Base-by-base conservation (phyloP, 1,140 invertebrate genomes). In the Polypedilum vanderplanki region DNA sequence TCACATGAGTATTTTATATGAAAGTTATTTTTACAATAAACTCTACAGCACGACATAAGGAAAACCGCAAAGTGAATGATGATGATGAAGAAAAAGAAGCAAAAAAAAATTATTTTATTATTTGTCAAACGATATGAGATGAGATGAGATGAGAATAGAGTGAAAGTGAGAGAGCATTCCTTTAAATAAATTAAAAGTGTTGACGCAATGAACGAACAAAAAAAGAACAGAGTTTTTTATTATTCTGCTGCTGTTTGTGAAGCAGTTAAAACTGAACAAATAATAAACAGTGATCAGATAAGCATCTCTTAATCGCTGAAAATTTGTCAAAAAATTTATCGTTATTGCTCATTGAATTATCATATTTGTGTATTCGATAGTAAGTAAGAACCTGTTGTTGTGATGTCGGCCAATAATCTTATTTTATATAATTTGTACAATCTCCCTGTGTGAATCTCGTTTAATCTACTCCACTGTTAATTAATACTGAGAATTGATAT, bases 11-110 rank as follows among this genome's bases (percentile, higher is more conserved):
- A 57, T 57, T 57, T 57, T 15, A 57, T 12, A 57, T 57, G 46
- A 57, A 57, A 57, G 46, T 57, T 57, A 57, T 57, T 57, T 57
- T 57, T 57, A 57, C 46, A 57, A n/a, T 57, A n/a, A n/a, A 57
- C 46, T 57, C 10, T 12, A 57, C 3, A 15, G n/a, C n/a, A 57
- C n/a, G n/a, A n/a, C 24, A 33, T 33, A 33, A 1, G 5, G 24
- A 33, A 33, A 57, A 57, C 46, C 46, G 10, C 46, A 57, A 33
- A 33, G 2, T 33, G 24, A 33, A 5, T 33, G 24, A 33, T n/a
- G n/a, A 33, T 33, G 24, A 33, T 3, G 24, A 33, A 33, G 24
- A 33, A 5, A 5, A 33, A 33, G 24, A 33, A 33, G 46, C 46
- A 12, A 57, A 57, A n/a, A 57, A 57, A 57, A n/a, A n/a, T 57